Evolutionary conservation across 2,797 vertebrate species (phyloP).

Genomic region (Danio tinwini): DNA sequence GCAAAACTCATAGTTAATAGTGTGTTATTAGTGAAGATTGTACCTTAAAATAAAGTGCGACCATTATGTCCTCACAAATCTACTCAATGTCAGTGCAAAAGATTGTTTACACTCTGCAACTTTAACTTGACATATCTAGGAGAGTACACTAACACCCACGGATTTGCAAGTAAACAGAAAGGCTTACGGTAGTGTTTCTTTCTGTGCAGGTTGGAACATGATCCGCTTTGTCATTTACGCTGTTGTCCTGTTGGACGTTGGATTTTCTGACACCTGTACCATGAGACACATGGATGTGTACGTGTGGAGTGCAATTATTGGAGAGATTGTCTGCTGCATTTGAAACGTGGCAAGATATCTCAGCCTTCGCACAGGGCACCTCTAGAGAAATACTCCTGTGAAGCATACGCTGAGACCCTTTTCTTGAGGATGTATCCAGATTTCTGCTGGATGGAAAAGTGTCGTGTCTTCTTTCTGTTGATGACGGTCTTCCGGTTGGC

Average conservation of each 20-base stretch:
- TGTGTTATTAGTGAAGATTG: too few relatives aligned
- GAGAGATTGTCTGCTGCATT: conserved; percentile 81
- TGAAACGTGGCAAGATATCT: conserved; percentile 87
- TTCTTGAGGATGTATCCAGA: conserved; percentile 60
- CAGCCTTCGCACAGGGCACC: conserved; percentile 81
- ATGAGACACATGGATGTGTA: conserved; percentile 91
- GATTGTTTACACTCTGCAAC: not conserved
- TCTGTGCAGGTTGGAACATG: conserved; percentile 65
- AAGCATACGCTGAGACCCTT: conserved; percentile 76
- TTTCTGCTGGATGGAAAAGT: conserved; percentile 49
- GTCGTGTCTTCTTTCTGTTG: conserved; percentile 39
- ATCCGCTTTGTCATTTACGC: conserved; percentile 70
- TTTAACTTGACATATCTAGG: not conserved
- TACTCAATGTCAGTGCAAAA: not conserved
- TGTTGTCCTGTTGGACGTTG: conserved; percentile 72
- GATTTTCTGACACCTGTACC: conserved; percentile 76
- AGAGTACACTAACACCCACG: not conserved
- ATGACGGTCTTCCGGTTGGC: conserved; percentile 66
- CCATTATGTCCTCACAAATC: not conserved
- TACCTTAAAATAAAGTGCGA: too few relatives aligned
- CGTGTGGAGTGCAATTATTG: conserved; percentile 81
- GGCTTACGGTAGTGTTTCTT: conserved; percentile 84
- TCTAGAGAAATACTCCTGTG: conserved; percentile 94
- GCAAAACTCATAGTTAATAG: too few relatives aligned
- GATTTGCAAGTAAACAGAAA: conserved; percentile 30